These are phyloP conservation scores for Eulemur mongoz DNA, from an alignment of 2,797 vertebrate species.

Conservation along the genomic window DNA sequence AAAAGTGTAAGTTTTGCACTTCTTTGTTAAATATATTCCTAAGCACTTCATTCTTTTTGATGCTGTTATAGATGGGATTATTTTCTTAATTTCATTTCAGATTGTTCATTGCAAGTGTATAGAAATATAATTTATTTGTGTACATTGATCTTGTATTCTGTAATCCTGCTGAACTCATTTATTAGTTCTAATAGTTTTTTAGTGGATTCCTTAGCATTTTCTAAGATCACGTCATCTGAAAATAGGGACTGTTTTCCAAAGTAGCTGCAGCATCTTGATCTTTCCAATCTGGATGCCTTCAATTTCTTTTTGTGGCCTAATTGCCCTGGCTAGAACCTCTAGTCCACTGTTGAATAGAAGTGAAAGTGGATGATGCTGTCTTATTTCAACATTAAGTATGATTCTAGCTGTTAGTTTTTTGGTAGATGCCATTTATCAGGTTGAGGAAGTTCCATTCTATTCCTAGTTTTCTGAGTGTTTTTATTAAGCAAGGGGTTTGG, in stretches of 20 bases:
- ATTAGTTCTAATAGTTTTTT: neutral
- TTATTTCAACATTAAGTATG: neutral
- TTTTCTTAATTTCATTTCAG: neutral
- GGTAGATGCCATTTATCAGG: neutral
- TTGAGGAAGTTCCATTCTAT: neutral
- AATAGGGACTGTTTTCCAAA: neutral
- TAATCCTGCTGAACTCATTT: neutral
- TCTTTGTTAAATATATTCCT: neutral
- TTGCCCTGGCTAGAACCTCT: neutral
- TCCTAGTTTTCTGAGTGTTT: neutral
- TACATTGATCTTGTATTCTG: neutral
- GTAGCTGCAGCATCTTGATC: neutral
- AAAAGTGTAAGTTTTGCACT: neutral
- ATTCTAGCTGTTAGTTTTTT: neutral
- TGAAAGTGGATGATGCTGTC: neutral
- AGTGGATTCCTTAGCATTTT: slow-evolving; percentile 32
- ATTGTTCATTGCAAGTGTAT: neutral
- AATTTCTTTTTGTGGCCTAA: neutral
- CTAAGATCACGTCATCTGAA: neutral
- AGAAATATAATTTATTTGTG: neutral
- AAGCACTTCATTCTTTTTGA: slow-evolving; percentile 34
- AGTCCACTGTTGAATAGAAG: neutral
- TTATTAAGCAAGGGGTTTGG: neutral
- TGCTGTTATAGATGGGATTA: neutral
- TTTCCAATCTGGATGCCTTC: neutral